Conservation (phyloP, 1,140 invertebrate genomes). For the Polyergus mexicanus region DNA sequence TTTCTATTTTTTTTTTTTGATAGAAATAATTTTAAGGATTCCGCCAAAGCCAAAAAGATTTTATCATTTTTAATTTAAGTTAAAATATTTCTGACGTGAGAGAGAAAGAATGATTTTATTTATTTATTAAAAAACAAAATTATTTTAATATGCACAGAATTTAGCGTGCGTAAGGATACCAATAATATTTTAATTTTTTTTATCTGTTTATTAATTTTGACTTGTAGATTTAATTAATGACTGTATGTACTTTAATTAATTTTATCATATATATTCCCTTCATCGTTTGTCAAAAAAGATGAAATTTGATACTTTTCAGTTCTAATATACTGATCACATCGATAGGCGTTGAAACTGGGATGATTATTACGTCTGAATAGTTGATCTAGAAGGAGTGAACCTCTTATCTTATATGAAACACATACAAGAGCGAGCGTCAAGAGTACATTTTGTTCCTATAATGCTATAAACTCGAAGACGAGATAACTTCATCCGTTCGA, state of each 20-base stretch:
- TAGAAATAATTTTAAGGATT: neutral
- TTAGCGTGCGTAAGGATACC: neutral
- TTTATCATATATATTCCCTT: too few relatives aligned
- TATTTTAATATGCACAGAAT: neutral
- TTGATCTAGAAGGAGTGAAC: neutral
- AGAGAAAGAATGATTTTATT: neutral
- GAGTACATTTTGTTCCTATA: constrained; percentile 25
- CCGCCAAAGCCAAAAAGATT: too few relatives aligned
- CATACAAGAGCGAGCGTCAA: neutral
- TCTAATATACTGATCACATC: neutral
- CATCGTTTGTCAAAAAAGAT: neutral
- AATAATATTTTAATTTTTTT: neutral
- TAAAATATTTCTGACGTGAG: neutral
- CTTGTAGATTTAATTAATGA: neutral
- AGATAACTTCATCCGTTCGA: constrained; percentile 47
- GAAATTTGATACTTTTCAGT: neutral
- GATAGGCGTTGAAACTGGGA: neutral
- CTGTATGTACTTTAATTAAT: neutral
- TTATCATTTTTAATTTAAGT: neutral
- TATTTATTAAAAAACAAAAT: neutral
- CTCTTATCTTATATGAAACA: constrained; percentile 2
- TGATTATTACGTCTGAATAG: neutral
- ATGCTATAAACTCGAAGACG: constrained; percentile 31
- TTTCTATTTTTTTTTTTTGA: neutral
- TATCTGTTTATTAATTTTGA: neutral